Evolutionary conservation across 2,888 invertebrate genomes (phyloP).

Genomic region (Pantelozetes paolii): DNA sequence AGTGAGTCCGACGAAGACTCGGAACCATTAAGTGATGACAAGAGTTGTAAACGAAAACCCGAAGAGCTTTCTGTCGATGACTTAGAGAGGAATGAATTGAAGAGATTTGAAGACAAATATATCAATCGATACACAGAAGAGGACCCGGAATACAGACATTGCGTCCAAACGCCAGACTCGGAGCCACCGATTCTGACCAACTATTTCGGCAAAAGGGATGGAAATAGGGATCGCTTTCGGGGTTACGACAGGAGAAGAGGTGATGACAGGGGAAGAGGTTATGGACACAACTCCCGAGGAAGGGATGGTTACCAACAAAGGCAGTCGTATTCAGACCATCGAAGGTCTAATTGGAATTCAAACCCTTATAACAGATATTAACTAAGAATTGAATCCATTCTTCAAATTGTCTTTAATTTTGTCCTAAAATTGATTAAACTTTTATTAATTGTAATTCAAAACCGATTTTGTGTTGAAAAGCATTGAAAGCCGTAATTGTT

Average conservation of each 20-base stretch:
- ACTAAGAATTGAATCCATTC: background rate
- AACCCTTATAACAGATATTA: slow-evolving; percentile 21
- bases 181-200: background rate
- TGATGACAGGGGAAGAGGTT: background rate
- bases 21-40: background rate
- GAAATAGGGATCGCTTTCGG: slow-evolving; percentile 4
- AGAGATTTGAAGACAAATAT: slow-evolving; percentile 20
- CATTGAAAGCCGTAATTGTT: background rate
- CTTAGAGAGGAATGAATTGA: slow-evolving; percentile 2
- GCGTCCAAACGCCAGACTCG: background rate
- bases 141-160: slow-evolving; percentile 7
- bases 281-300: background rate
- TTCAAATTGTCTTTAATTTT: too few relatives aligned
- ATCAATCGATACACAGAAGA: background rate
- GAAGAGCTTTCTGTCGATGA: slow-evolving; percentile 17
- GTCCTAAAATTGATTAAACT: background rate
- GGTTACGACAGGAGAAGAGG: background rate
- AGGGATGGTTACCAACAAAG: background rate
- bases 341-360: slow-evolving; percentile 8
- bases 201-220: slow-evolving; percentile 19
- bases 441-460: too few relatives aligned
- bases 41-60: slow-evolving; percentile 3
- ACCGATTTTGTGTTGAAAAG: too few relatives aligned
- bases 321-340: background rate
- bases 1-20: background rate